Evolutionary conservation across 2,797 vertebrate genomes (phyloP), one percentile per base, ranked within the genome.

Genomic region (Gymnocypris eckloni): DNA sequence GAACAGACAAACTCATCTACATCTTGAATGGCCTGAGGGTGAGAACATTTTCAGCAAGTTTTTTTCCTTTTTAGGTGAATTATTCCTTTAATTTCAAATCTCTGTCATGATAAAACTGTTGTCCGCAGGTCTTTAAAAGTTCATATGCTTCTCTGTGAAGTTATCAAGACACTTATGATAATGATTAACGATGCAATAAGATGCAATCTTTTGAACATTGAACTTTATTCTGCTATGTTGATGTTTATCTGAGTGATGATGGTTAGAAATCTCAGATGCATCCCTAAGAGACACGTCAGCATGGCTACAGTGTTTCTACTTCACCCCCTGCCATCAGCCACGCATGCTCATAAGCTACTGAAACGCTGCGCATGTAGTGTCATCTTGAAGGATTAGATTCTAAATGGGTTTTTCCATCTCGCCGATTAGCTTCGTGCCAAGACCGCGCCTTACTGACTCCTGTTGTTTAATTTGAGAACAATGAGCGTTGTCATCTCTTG

Each of bases 311-410:
- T 85, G 87, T 90, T 90, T 81, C 16, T 87, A 93, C 92, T 94
- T 89, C 89, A 90, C 90, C 90, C 91, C 88, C 90, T 91, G 90
- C 91, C 92, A 91, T 91, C 92, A 90, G 90, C 48, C 84, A 90
- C 90, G 89, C 88, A 77, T 67, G 81, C 94, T 94, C 93, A 92
- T 94, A 95, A 95, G 94, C 93, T 94, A 94, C 95, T 95, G 95
- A 95, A 95, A 94, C 91, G 93, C 92, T 16, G 91, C 77, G 82
- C 93, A 93, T 93, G 94, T 91, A 94, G 94, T 94, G 93, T 95
- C 94, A 92, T 95, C 94, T 95, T 94, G 93, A 93, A 93, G 94
- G 94, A 95, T 95, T 96, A 93, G 90, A 93, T 92, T 92, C 92
- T 93, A 94, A 95, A 95, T 93, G 91, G 93, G 89, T 90, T 94